phyloP scores from a whole-genome alignment of 2,888 invertebrate species.

The Plemyria rubiginata region DNA sequence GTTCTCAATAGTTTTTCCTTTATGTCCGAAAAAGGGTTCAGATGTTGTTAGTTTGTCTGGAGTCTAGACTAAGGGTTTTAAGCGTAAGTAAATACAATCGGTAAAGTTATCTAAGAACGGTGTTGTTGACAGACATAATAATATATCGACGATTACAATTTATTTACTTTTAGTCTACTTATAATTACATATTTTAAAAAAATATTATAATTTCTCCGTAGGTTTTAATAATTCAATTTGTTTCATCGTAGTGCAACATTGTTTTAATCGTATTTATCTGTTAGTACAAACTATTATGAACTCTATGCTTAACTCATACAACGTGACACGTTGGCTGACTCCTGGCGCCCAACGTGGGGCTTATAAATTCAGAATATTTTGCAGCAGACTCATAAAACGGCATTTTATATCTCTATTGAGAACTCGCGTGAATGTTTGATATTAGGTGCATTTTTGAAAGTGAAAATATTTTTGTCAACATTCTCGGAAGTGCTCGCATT shows the following conservation, averaged over 20 bases:
- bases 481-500: constrained; percentile 21
- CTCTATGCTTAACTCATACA: background rate
- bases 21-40: too few relatives aligned
- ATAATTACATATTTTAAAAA: too few relatives aligned
- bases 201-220: too few relatives aligned
- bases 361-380: constrained; percentile 27
- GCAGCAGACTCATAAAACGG: constrained; percentile 31
- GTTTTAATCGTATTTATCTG: background rate
- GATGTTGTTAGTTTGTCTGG: too few relatives aligned
- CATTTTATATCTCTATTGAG: constrained; percentile 31
- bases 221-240: too few relatives aligned
- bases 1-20: too few relatives aligned
- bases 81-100: too few relatives aligned
- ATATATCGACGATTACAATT: background rate
- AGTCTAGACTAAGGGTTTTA: too few relatives aligned
- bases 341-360: constrained; percentile 50
- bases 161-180: too few relatives aligned
- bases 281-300: constrained; percentile 2
- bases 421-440: constrained; percentile 26
- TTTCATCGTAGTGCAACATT: too few relatives aligned
- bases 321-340: constrained; percentile 2
- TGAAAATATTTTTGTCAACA: constrained; percentile 29
- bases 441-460: constrained; percentile 31
- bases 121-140: too few relatives aligned
- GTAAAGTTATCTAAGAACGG: too few relatives aligned